Percentiles rank a stretch among this genome's conserved stretches.
These are phyloP conservation scores for Indicator indicator DNA, from an alignment of 2,113 vertebrate genomes.

Conservation along the genomic window DNA sequence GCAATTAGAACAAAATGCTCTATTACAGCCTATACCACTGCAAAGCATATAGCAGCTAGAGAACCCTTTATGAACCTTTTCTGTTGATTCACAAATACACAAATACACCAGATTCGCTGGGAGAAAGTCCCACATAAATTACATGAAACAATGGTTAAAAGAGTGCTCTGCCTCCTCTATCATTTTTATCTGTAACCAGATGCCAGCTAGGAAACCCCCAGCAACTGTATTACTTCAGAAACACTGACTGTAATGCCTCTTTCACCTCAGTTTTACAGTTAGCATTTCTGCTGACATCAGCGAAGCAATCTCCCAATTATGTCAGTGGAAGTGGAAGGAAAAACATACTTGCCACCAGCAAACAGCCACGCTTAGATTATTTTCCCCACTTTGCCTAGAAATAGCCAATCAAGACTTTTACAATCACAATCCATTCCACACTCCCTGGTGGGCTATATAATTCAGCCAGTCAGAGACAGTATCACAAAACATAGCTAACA, in stretches of 20 bases:
- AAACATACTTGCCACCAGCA: constrained; percentile 6
- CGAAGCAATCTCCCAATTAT: constrained; percentile 25
- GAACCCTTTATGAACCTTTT: not conserved
- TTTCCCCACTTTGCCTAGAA: constrained; percentile 21
- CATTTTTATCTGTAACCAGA: not conserved
- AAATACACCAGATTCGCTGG: not conserved
- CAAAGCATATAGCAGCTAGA: not conserved
- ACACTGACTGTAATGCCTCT: not conserved
- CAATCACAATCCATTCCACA: not conserved
- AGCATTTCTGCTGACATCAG: constrained; percentile 31
- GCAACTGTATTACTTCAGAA: constrained; percentile 1
- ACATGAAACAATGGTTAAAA: not conserved
- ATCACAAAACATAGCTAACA: constrained; percentile 18
- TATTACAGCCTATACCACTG: not conserved
- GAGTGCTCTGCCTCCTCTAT: not conserved
- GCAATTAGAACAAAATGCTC: not conserved
- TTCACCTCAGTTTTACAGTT: constrained; percentile 14
- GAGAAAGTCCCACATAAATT: not conserved
- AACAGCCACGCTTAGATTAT: not conserved
- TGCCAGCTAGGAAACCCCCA: not conserved
- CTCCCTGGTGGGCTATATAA: constrained; percentile 21
- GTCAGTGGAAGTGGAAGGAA: constrained; percentile 2
- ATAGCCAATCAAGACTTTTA: constrained; percentile 51
- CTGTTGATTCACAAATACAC: not conserved
- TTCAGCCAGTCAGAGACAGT: not conserved